These are phyloP conservation scores for Brenthis ino DNA, from an alignment of 2,888 invertebrate genomes.

Conservation along the genomic window DNA sequence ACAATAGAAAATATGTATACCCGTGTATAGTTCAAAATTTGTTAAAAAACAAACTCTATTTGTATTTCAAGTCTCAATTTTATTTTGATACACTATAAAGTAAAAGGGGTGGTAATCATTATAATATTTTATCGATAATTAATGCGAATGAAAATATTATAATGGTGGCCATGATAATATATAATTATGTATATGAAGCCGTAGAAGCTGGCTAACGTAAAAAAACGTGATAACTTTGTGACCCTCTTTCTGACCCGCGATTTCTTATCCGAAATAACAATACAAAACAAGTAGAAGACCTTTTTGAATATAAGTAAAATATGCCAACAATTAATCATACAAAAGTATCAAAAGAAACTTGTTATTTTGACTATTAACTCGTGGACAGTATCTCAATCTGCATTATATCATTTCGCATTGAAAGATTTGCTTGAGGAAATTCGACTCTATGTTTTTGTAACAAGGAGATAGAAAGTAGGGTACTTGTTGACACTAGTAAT, in stretches of 20 bases:
- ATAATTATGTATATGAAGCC: too few species aligned
- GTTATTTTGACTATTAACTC: slow-evolving; percentile 59
- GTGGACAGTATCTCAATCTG: slow-evolving; percentile 56
- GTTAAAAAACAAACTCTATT: too few species aligned
- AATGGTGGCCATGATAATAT: too few species aligned
- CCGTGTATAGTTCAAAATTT: too few species aligned
- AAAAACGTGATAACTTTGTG: too few species aligned
- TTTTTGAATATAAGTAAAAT: slow-evolving; percentile 40
- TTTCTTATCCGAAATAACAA: background rate
- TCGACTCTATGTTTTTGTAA: slow-evolving; percentile 15
- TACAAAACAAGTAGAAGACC: background rate
- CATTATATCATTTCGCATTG: slow-evolving; percentile 46
- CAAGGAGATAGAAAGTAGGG: slow-evolving; percentile 19
- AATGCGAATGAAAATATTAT: too few species aligned
- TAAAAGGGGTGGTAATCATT: too few species aligned
- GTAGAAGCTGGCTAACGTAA: too few species aligned
- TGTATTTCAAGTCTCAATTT: too few species aligned
- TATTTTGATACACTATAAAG: too few species aligned
- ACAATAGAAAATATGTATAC: too few species aligned
- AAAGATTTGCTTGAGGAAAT: slow-evolving; percentile 11
- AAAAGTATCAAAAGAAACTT: slow-evolving; percentile 48
- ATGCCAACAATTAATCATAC: slow-evolving; percentile 49
- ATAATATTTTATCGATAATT: too few species aligned
- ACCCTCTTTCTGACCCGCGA: background rate
- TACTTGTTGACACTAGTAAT: slow-evolving; percentile 47